Evolutionary conservation across 2,888 invertebrate genomes (phyloP).

Genomic region (Trichopria drosophilae): DNA sequence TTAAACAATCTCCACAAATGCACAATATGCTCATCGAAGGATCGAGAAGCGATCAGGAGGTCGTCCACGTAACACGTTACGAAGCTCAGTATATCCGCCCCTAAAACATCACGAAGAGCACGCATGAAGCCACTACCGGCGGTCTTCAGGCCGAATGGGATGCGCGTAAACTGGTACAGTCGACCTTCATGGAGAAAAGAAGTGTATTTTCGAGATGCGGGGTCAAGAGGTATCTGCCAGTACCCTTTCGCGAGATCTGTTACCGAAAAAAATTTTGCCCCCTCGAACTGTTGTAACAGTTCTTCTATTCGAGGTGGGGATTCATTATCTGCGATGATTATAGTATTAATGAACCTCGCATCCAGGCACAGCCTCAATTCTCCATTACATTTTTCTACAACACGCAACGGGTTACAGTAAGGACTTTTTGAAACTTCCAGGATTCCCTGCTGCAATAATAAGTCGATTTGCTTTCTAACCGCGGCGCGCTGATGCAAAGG

Average conservation of each 20-base stretch:
- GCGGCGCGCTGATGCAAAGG: neutral
- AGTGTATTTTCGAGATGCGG: slow-evolving; percentile 8
- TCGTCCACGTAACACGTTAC: slow-evolving; percentile 43
- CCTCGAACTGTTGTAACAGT: slow-evolving; percentile 29
- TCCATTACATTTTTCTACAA: too few relatives aligned
- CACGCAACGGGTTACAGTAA: neutral
- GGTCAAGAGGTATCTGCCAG: slow-evolving; percentile 3
- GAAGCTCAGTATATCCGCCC: slow-evolving; percentile 36
- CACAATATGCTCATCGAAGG: slow-evolving; percentile 32
- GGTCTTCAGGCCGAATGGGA: slow-evolving; percentile 10
- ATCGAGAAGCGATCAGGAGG: slow-evolving; percentile 36
- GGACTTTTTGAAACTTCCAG: neutral
- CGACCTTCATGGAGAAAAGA: slow-evolving; percentile 2
- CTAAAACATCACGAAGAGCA: too few relatives aligned
- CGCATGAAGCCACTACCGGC: slow-evolving; percentile 1
- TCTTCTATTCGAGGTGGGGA: too few relatives aligned
- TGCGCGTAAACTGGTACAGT: neutral
- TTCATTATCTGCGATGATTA: too few relatives aligned
- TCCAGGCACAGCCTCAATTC: too few relatives aligned
- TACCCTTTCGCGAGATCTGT: slow-evolving; percentile 54
- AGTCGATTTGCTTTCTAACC: neutral
- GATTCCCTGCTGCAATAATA: neutral
- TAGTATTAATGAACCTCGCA: too few relatives aligned
- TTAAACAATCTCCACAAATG: slow-evolving; percentile 32
- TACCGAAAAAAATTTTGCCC: slow-evolving; percentile 50